These are phyloP conservation scores for Apomyelois bistriatella DNA, from an alignment of 2,888 invertebrate species.

Conservation along the genomic window DNA sequence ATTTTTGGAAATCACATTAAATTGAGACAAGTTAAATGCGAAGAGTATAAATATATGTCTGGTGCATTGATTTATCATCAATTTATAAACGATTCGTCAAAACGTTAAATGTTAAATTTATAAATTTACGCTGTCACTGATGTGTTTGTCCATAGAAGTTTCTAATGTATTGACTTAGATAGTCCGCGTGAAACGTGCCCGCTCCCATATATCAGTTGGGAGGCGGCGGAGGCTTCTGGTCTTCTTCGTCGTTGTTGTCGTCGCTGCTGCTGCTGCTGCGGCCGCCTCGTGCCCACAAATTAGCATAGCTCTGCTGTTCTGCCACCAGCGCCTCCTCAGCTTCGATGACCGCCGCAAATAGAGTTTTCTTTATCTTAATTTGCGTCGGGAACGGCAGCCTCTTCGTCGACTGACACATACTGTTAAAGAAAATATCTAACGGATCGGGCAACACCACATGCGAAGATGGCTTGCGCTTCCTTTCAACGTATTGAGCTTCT, in stretches of 20 bases:
- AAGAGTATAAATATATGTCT: no score
- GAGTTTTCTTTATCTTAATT: constrained; percentile 59
- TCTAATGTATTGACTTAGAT: neutral
- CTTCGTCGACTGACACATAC: constrained; percentile 72
- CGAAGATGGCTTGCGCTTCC: constrained; percentile 24
- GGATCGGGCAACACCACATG: constrained; percentile 42
- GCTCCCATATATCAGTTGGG: constrained; percentile 8
- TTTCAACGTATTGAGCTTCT: constrained; percentile 25
- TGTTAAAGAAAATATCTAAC: constrained; percentile 67
- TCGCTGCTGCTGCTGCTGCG: constrained; percentile 47
- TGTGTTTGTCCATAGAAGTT: neutral
- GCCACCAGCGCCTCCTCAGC: constrained; percentile 66
- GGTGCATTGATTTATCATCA: no score
- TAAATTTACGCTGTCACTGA: neutral
- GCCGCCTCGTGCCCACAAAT: constrained; percentile 55
- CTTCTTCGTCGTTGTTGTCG: constrained; percentile 36
- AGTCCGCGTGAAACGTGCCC: neutral
- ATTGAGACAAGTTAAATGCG: no score
- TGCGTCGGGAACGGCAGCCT: constrained; percentile 64
- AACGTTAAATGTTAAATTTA: neutral
- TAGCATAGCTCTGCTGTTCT: constrained; percentile 66
- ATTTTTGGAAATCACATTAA: no score
- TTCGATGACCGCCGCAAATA: constrained; percentile 61
- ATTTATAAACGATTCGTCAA: no score
- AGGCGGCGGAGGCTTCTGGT: constrained; percentile 34